A percentile compares a stretch with the other conserved stretches of the same genome.
These are phyloP conservation scores for Temnothorax unifasciatus DNA, from an alignment of 2,888 invertebrate species.

Conservation along the genomic window DNA sequence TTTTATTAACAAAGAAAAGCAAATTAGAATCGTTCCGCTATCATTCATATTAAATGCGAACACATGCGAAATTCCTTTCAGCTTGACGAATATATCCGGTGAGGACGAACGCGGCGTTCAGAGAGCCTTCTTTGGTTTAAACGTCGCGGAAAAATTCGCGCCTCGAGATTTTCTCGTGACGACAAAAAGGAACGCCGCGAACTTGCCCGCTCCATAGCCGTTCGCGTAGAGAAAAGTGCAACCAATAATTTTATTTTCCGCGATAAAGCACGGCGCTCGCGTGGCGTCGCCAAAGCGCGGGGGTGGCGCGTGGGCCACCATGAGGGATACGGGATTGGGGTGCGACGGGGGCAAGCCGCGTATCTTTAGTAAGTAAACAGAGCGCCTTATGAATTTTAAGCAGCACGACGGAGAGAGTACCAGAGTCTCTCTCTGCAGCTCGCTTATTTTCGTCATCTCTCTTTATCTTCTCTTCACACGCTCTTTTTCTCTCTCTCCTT, in stretches of 20 bases:
- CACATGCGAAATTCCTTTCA: not conserved
- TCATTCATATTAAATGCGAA: not conserved
- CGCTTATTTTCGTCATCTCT: constrained; percentile 26
- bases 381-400: constrained; percentile 85
- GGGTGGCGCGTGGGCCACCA: constrained; percentile 23
- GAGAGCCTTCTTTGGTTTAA: constrained; percentile 53
- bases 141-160: constrained; percentile 62
- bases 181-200: constrained; percentile 60
- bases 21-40: not conserved
- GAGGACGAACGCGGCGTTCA: not conserved
- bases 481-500: not conserved
- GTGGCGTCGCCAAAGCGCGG: constrained; percentile 52
- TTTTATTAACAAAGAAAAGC: not conserved
- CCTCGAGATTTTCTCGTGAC: constrained; percentile 58
- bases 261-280: constrained; percentile 82
- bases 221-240: constrained; percentile 77
- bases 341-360: constrained; percentile 71
- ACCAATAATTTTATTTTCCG: constrained; percentile 84
- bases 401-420: constrained; percentile 79
- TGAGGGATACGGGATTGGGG: constrained; percentile 43
- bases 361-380: constrained; percentile 85
- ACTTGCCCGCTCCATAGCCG: constrained; percentile 12
- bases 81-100: not conserved
- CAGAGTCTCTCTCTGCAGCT: constrained; percentile 64
- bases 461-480: constrained; percentile 3